A percentile compares a stretch with the other conserved stretches of the same genome.
phyloP scores from a whole-genome alignment of 2,797 vertebrate species.

The Epinephelus coioides region DNA sequence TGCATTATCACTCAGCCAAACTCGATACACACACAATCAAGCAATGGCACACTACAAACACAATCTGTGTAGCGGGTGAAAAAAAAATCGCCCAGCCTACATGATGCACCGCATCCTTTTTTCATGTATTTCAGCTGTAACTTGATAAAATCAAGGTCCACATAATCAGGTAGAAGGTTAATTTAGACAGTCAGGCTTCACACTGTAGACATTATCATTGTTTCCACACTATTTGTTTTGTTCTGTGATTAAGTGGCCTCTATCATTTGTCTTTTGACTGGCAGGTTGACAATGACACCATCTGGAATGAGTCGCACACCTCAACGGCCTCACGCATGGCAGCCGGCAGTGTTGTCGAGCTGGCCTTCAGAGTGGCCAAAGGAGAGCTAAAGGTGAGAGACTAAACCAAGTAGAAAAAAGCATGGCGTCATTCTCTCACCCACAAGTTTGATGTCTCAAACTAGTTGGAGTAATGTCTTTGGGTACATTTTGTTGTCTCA shows the following conservation, averaged over 20 bases:
- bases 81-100: no score
- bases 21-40: no score
- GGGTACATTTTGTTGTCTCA: not conserved
- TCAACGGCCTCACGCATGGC: slow-evolving; percentile 96
- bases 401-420: not conserved
- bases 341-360: slow-evolving; percentile 93
- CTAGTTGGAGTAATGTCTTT: not conserved
- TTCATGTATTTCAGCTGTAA: no score
- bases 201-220: not conserved
- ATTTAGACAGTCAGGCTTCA: not conserved
- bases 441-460: no score
- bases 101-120: no score
- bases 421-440: not conserved
- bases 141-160: no score
- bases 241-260: not conserved
- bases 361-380: slow-evolving; percentile 94
- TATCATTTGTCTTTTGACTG: slow-evolving; percentile 31
- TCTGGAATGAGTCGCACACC: slow-evolving; percentile 97
- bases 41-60: no score
- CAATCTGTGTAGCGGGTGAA: no score
- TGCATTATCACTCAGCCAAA: no score
- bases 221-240: not conserved
- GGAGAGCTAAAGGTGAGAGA: slow-evolving; percentile 92
- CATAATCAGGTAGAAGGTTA: no score
- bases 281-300: slow-evolving; percentile 97